Percentiles rank a stretch among this genome's conserved stretches.
phyloP scores from a whole-genome alignment of 2,797 vertebrate species.

The Tarsius wallacei region DNA sequence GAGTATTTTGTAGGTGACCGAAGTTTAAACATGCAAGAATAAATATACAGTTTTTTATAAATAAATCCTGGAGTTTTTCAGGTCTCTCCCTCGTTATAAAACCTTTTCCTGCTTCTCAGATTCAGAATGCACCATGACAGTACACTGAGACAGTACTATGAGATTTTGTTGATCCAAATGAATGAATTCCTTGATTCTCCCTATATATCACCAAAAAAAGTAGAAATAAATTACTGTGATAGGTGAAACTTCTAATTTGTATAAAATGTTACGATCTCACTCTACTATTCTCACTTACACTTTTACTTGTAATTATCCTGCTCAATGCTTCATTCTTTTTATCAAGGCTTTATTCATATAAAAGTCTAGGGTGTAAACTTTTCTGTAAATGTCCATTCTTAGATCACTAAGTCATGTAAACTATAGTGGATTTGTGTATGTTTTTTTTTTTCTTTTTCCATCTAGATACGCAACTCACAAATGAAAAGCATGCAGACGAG shows the following conservation, averaged over 20 bases:
- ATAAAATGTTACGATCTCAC: neutral
- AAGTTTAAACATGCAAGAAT: too few relatives aligned
- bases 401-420: slow-evolving; percentile 73
- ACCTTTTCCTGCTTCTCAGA: neutral
- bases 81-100: too few relatives aligned
- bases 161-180: neutral
- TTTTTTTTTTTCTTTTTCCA: slow-evolving; percentile 74
- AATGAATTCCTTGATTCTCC: slow-evolving; percentile 6
- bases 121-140: neutral
- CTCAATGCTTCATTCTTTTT: neutral
- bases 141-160: neutral
- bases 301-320: slow-evolving; percentile 29
- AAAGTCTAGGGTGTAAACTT: slow-evolving; percentile 63
- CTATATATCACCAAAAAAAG: neutral
- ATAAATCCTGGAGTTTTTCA: too few relatives aligned
- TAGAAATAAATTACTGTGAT: slow-evolving; percentile 10
- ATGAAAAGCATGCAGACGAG: slow-evolving; percentile 90
- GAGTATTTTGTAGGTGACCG: too few relatives aligned
- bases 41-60: too few relatives aligned
- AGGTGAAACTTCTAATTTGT: neutral
- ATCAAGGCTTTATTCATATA: slow-evolving; percentile 16
- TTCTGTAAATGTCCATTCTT: slow-evolving; percentile 78
- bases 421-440: slow-evolving; percentile 53
- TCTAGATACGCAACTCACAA: slow-evolving; percentile 91
- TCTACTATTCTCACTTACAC: neutral